Conservation (phyloP, 2,797 vertebrate genomes). For the Euphonia xanthogaster region DNA sequence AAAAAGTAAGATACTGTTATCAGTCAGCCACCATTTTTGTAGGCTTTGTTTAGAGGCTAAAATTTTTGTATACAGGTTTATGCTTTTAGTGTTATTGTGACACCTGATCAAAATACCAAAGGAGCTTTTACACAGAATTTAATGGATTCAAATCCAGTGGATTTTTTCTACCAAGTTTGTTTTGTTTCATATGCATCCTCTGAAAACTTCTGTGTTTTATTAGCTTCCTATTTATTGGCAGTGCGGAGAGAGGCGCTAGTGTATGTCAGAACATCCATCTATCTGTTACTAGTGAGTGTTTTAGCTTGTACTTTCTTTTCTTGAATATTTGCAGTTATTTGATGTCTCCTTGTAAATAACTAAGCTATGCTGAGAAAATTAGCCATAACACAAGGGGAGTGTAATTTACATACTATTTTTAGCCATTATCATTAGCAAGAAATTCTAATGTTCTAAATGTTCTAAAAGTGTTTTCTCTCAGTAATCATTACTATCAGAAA, state of each 20-base stretch:
- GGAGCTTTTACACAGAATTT: background rate
- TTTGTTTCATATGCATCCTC: background rate
- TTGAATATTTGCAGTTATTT: background rate
- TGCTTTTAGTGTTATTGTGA: background rate
- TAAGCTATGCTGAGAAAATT: background rate
- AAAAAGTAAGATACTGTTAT: background rate
- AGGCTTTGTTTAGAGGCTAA: background rate
- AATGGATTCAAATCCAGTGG: background rate
- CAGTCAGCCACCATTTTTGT: background rate
- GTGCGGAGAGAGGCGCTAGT: background rate
- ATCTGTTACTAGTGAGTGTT: background rate
- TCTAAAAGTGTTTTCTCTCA: background rate
- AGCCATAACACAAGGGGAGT: background rate
- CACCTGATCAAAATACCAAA: background rate
- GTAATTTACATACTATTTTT: constrained; percentile 11
- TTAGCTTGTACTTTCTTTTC: background rate
- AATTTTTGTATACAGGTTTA: background rate
- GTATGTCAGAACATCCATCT: background rate
- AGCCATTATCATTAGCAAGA: background rate
- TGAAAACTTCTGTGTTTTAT: background rate
- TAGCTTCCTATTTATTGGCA: background rate
- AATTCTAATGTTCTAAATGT: background rate
- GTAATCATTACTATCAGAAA: background rate
- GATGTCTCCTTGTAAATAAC: background rate
- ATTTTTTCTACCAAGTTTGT: background rate